phyloP scores from a whole-genome alignment of 1,140 invertebrate genomes.

The Sycophaga agraensis region DNA sequence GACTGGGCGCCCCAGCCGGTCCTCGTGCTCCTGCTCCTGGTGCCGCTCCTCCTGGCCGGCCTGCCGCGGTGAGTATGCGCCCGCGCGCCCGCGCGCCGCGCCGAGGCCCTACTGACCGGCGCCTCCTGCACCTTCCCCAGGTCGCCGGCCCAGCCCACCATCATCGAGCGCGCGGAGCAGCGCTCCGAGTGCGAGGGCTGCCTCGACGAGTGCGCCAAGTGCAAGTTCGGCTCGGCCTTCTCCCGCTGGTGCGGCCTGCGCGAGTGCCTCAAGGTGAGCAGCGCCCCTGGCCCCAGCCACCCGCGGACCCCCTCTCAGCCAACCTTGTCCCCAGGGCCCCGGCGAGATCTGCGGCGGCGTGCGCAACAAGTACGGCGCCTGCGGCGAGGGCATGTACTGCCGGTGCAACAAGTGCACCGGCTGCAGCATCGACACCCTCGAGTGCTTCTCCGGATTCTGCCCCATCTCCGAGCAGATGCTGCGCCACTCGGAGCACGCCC shows the following conservation, averaged over 20 bases:
- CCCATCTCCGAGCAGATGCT: constrained; percentile 26
- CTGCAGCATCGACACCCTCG: constrained; percentile 52
- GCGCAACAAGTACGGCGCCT: constrained; percentile 49
- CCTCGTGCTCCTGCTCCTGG: constrained; percentile 26
- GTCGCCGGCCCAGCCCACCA: constrained; percentile 31
- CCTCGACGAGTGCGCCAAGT: constrained; percentile 38
- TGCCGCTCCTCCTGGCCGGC: constrained; percentile 28
- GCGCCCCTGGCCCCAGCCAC: too few species aligned
- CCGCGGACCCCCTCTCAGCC: too few species aligned
- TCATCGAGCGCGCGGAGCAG: constrained; percentile 28
- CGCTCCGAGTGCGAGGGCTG: constrained; percentile 35
- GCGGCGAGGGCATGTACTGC: constrained; percentile 60
- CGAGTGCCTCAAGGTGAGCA: constrained; percentile 40
- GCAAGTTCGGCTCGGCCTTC: constrained; percentile 35
- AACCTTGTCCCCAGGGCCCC: constrained; percentile 58
- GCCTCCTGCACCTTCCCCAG: background rate
- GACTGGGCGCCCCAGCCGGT: too few species aligned
- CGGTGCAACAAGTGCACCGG: constrained; percentile 56
- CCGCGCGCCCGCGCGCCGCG: too few species aligned
- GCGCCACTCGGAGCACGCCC: constrained; percentile 20
- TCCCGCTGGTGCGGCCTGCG: constrained; percentile 36
- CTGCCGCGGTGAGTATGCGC: constrained; percentile 38
- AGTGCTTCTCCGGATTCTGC: constrained; percentile 44
- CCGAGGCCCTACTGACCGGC: too few species aligned
- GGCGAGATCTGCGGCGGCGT: constrained; percentile 57